Base-by-base conservation (phyloP, 2,888 invertebrate species). In the Frankliniella fusca region DNA sequence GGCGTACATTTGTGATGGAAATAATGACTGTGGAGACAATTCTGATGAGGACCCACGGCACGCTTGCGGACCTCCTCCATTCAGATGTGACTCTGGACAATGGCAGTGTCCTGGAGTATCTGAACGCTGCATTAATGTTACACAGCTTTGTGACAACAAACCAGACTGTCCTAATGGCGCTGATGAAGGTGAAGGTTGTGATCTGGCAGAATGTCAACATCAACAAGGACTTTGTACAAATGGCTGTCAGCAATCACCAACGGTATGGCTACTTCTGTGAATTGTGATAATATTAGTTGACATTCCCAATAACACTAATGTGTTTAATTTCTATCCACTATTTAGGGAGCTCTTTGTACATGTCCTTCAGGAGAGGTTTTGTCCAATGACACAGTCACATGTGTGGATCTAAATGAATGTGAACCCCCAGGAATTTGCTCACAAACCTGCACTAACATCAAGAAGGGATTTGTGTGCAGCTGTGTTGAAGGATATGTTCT, bases 121-220 rank as follows among this genome's bases (percentile, higher is more conserved):
- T 0, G 93, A 92, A 85, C 90, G 91, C 85, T 99, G 99, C 87
- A 93, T 99, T 80, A 96, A 97, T 86, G 89, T 94, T 20, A 94
- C 95, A 0, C 93, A 92, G 84, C 95, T 99, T 0, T 99, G 99
- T 88, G 96, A 99, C 87, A 93, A 92, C 9, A 93, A 93, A 65
- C 88, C 90, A 0, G 96, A 98, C 86, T 99, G 99, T 88, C 98
- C 98, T 0, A 97, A 97, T 86, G 97, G 96, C 0, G 93, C 93
- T 0, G 97, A 97, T 87, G 99, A 99, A 91, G 98, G 98, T 65
- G 92, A 93, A 12, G 94, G 94, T 81, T 98, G 99, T 87, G 96
- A 94, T 86, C 90, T 95, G 81, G 92, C 92, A 0, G 94, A 95
- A 86, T 97, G 97, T 86, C 89, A 91, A 80, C 93, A 94, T 87